These are phyloP conservation scores for Luehdorfia chinensis DNA, from an alignment of 1,140 invertebrate species.

Conservation along the genomic window DNA sequence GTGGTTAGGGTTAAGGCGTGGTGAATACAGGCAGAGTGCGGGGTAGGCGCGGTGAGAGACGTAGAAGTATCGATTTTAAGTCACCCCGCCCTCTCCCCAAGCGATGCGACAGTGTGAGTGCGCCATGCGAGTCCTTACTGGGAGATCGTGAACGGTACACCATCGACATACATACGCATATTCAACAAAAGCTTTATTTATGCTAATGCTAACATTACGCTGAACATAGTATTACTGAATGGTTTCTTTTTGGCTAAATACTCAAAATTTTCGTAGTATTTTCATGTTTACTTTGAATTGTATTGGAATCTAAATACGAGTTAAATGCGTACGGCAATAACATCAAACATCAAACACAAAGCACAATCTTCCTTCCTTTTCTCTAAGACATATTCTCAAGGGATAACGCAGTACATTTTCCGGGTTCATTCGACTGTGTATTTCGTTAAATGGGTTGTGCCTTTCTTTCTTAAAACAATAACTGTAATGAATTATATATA, in stretches of 20 bases:
- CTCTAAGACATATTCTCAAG: neutral
- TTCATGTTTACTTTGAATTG: too few species aligned
- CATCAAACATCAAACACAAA: neutral
- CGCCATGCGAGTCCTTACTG: constrained; percentile 55
- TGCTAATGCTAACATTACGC: neutral
- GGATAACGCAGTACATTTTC: constrained; percentile 5
- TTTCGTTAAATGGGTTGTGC: neutral
- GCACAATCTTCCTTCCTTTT: constrained; percentile 10
- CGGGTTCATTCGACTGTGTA: constrained; percentile 1
- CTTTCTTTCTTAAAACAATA: neutral
- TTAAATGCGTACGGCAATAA: neutral
- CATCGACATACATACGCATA: neutral
- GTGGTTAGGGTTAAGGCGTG: constrained; percentile 67
- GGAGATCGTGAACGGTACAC: constrained; percentile 22
- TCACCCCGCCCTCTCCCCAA: constrained; percentile 65
- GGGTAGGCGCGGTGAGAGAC: constrained; percentile 58
- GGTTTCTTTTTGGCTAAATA: too few species aligned
- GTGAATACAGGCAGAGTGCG: constrained; percentile 43
- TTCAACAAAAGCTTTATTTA: constrained; percentile 7
- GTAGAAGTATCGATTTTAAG: constrained; percentile 73
- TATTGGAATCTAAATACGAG: too few species aligned
- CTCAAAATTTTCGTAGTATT: too few species aligned
- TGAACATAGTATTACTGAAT: too few species aligned
- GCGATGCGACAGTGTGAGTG: constrained; percentile 70
- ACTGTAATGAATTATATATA: neutral